Evolutionary conservation across 2,888 invertebrate species (phyloP).

Genomic region (Drosophila greeni): DNA sequence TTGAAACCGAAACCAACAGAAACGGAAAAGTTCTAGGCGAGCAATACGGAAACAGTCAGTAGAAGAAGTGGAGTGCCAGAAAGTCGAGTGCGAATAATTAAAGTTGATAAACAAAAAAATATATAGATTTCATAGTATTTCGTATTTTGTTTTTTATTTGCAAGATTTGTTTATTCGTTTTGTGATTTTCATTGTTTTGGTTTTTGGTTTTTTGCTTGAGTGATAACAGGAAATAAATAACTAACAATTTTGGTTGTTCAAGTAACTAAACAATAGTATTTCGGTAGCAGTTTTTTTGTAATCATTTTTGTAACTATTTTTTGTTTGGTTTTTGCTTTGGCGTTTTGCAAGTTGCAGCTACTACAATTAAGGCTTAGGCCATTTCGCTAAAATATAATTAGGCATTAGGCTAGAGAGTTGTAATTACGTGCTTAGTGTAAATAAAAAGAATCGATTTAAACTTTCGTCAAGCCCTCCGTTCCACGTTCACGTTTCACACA

Average conservation of each 20-base stretch:
- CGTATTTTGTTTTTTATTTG: constrained; percentile 35
- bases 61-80: constrained; percentile 51
- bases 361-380: constrained; percentile 38
- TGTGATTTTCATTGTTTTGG: constrained; percentile 16
- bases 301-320: constrained; percentile 3
- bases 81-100: constrained; percentile 48
- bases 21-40: constrained; percentile 45
- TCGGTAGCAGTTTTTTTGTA: constrained; percentile 1
- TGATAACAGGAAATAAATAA: constrained; percentile 40
- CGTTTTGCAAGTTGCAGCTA: constrained; percentile 31
- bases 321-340: constrained; percentile 8
- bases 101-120: constrained; percentile 41
- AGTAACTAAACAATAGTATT: constrained; percentile 33
- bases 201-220: constrained; percentile 18
- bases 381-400: constrained; percentile 34
- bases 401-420: constrained; percentile 40
- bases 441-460: constrained; percentile 56
- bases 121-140: constrained; percentile 34
- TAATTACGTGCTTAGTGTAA: constrained; percentile 66
- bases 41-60: constrained; percentile 53
- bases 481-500: constrained; percentile 30
- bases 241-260: constrained; percentile 21
- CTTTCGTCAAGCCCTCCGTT: constrained; percentile 59
- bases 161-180: constrained; percentile 26
- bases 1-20: constrained; percentile 13